Conservation (phyloP, 2,888 invertebrate genomes). For the Aromia moschata region DNA sequence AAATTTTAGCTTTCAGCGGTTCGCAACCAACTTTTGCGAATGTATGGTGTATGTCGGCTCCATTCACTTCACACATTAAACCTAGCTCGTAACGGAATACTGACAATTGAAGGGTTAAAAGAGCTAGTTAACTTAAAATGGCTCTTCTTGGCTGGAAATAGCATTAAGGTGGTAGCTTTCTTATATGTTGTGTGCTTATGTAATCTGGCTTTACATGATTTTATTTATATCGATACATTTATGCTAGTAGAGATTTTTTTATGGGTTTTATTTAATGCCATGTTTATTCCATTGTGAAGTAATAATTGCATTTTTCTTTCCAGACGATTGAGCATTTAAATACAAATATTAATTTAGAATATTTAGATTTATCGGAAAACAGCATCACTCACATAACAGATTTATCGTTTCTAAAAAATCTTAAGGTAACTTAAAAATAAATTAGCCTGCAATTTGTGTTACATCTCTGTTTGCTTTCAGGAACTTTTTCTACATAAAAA, state of each 20-base stretch:
- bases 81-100: conserved; percentile 86
- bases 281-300: too few relatives aligned
- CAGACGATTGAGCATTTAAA: conserved; percentile 88
- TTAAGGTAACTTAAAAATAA: conserved; percentile 72
- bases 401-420: conserved; percentile 80
- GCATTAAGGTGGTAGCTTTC: conserved; percentile 74
- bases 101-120: conserved; percentile 89
- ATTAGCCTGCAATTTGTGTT: conserved; percentile 17
- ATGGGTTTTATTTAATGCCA: too few relatives aligned
- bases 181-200: conserved; percentile 17
- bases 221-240: too few relatives aligned
- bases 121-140: conserved; percentile 83
- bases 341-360: conserved; percentile 81
- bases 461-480: conserved; percentile 63
- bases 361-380: conserved; percentile 89
- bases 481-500: conserved; percentile 87
- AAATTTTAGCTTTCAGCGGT: conserved; percentile 80
- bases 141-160: conserved; percentile 87
- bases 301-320: too few relatives aligned
- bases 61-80: conserved; percentile 83
- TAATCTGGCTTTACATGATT: conserved; percentile 4
- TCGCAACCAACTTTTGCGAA: conserved; percentile 85
- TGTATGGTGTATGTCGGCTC: conserved; percentile 86
- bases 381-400: conserved; percentile 86
- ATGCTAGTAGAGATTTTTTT: too few relatives aligned